These are phyloP conservation scores for Procambarus clarkii DNA, from an alignment of 1,140 invertebrate species.

Conservation along the genomic window DNA sequence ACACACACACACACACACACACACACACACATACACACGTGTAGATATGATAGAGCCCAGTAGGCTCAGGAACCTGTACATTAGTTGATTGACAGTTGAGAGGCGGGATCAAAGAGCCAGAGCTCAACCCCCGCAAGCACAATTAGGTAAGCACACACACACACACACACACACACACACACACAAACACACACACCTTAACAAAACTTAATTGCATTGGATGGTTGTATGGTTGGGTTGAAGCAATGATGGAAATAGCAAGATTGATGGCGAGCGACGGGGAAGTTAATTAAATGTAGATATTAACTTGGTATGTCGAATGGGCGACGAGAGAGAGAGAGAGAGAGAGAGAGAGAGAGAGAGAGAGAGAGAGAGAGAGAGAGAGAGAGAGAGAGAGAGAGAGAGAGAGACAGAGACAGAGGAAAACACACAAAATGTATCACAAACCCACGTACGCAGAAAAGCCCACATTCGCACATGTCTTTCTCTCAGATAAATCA, in stretches of 20 bases:
- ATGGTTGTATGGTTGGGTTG: neutral
- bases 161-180: neutral
- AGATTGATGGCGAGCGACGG: neutral
- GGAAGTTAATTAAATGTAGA: neutral
- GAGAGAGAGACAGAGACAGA: neutral
- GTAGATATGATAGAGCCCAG: too few relatives aligned
- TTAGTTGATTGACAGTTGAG: too few relatives aligned
- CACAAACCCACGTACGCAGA: too few relatives aligned
- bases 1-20: too few relatives aligned
- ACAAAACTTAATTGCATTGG: neutral
- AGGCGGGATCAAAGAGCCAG: too few relatives aligned
- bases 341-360: neutral
- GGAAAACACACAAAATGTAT: too few relatives aligned
- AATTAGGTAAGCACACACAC: too few relatives aligned
- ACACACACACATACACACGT: neutral
- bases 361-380: constrained; percentile 7
- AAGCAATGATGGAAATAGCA: neutral
- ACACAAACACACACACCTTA: too few relatives aligned
- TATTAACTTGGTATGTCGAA: neutral
- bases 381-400: constrained; percentile 28
- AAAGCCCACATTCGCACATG: too few relatives aligned
- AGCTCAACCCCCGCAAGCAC: neutral
- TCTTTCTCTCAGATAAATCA: too few relatives aligned
- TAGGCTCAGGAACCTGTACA: too few relatives aligned
- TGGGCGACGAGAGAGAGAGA: neutral